phyloP scores from a whole-genome alignment of 2,888 invertebrate genomes.

The Coecobrya sp. region DNA sequence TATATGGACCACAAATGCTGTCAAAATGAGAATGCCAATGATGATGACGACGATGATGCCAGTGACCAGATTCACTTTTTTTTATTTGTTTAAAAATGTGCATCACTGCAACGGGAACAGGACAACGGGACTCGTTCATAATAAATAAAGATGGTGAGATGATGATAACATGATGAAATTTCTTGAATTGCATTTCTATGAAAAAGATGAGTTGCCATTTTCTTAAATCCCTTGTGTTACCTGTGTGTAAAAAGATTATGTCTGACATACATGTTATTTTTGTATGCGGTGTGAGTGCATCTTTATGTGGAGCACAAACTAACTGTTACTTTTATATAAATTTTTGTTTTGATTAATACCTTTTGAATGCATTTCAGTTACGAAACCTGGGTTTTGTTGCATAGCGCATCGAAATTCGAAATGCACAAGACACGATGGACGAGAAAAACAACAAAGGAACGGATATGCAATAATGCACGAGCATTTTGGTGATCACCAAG shows the following conservation, averaged over 20 bases:
- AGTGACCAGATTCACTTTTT: constrained; percentile 15
- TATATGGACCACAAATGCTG: no score
- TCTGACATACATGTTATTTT: no score
- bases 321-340: no score
- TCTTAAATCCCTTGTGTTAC: background rate
- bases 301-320: no score
- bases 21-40: constrained; percentile 20
- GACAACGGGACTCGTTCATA: background rate
- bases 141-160: background rate
- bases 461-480: constrained; percentile 42
- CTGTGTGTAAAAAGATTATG: no score
- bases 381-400: constrained; percentile 23
- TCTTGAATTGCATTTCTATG: background rate
- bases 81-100: background rate
- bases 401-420: constrained; percentile 26
- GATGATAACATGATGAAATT: background rate
- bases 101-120: background rate
- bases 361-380: constrained; percentile 11
- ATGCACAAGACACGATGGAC: constrained; percentile 23
- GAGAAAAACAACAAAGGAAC: background rate
- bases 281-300: no score
- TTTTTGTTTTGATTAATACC: constrained; percentile 21
- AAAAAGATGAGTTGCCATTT: constrained; percentile 23
- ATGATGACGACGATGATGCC: background rate
- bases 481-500: constrained; percentile 7